A percentile compares a stretch with the other conserved stretches of the same genome.
Evolutionary conservation across 2,797 vertebrate species (phyloP).

Genomic region (Danio albolineatus): DNA sequence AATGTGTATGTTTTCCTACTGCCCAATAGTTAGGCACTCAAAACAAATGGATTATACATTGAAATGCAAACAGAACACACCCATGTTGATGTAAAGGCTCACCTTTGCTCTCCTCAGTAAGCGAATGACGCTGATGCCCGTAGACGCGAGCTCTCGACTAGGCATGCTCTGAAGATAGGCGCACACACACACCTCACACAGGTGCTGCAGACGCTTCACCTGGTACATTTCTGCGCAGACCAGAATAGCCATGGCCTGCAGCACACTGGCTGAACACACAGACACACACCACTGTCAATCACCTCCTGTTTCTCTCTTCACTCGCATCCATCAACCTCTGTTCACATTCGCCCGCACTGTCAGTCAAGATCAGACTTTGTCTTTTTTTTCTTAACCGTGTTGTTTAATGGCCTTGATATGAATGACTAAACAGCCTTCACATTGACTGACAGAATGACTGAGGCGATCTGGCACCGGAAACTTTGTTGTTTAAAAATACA

Average conservation of each 20-base stretch:
- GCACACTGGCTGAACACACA: constrained; percentile 86
- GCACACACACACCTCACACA: constrained; percentile 95
- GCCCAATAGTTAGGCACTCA: not conserved
- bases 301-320: not conserved
- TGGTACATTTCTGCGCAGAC: constrained; percentile 99
- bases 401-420: constrained; percentile 35
- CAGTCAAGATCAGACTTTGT: constrained; percentile 34
- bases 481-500: constrained; percentile 13
- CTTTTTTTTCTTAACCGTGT: not conserved
- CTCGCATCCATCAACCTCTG: constrained; percentile 23
- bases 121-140: constrained; percentile 89
- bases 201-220: constrained; percentile 94
- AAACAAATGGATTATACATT: not conserved
- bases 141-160: constrained; percentile 91
- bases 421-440: constrained; percentile 30
- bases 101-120: constrained; percentile 95
- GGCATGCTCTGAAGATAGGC: constrained; percentile 97
- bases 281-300: constrained; percentile 52
- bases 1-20: no score
- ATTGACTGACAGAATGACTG: constrained; percentile 21
- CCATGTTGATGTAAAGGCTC: constrained; percentile 7
- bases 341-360: constrained; percentile 21
- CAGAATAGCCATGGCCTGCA: constrained; percentile 96
- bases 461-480: constrained; percentile 7
- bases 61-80: not conserved